Evolutionary conservation across 2,113 vertebrate genomes (phyloP), one percentile per base, ranked within the genome.

Genomic region (Patagioenas fasciata): DNA sequence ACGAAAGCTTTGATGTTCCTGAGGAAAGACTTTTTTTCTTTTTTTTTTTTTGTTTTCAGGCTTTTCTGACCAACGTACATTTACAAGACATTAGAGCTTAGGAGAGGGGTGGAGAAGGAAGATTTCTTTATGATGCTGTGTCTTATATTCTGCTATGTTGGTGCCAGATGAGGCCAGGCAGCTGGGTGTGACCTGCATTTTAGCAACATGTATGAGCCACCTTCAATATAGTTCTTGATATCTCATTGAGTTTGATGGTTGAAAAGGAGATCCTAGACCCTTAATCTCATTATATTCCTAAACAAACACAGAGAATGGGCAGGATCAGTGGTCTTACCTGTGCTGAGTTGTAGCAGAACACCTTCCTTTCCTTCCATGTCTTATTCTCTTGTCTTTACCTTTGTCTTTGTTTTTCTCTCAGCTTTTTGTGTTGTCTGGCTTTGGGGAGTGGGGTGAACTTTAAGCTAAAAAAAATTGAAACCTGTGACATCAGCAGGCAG

Each of bases 401-500:
- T 66, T 62, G 20, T 25, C 18, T 88, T 51, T 58, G 17, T 50
- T 85, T 53, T 65, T 57, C 4, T 79, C 15, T 51, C 14, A 54
- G 12, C 1, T 53, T 67, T 56, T 79, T 85, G 32, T 54, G 89
- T 84, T 73, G 10, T 25, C 47, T 93, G n/a, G 6, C 6, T 80
- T 87, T 32, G 4, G 18, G 7, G 5, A 4, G 4, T 1, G 7
- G 1, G 0, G 2, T 42, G 20, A 80, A 32, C 57, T 80, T 34
- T 36, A 66, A 88, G 8, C 9, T 64, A 78, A 81, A 29, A 48
- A 51, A 62, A 9, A 13, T 14, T 32, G n/a, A 13, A 75, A 28
- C 40, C 40, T 75, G 16, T 86, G 56, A 48, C 29, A 65, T 70
- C 74, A 93, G 26, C 34, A 70, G 34, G 31, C 32, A 86, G 31